These are phyloP conservation scores for Podarcis raffonei DNA, from an alignment of 2,113 vertebrate species.

Conservation along the genomic window DNA sequence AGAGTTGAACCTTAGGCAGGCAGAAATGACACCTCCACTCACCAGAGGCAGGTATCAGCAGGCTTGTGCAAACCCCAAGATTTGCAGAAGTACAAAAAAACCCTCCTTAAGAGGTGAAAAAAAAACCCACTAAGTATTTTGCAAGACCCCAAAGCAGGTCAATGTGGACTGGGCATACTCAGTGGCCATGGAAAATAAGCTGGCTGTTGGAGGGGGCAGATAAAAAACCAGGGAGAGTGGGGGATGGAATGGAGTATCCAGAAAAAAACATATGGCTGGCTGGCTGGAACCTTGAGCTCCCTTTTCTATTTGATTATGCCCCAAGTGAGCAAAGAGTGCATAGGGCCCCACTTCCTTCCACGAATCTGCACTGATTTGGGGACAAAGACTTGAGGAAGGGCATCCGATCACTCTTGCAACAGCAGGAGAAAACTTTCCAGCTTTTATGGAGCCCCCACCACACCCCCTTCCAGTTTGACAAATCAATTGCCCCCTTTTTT, in stretches of 20 bases:
- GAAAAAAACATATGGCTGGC: not conserved
- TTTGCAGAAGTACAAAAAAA: not conserved
- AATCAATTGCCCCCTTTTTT: not conserved
- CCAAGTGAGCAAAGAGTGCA: too few relatives aligned
- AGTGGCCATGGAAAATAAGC: not conserved
- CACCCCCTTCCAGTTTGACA: accelerated
- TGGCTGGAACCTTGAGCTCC: not conserved
- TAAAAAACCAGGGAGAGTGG: not conserved
- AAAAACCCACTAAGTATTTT: too few relatives aligned
- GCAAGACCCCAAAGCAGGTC: not conserved
- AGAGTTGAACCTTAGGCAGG: not conserved
- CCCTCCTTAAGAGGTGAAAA: too few relatives aligned
- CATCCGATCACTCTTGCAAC: accelerated
- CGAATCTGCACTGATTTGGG: accelerated
- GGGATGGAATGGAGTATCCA: not conserved
- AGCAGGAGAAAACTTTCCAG: not conserved
- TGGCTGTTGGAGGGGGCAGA: not conserved
- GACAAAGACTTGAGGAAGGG: not conserved
- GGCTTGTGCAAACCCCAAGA: not conserved
- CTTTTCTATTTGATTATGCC: too few relatives aligned
- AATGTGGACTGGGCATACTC: not conserved
- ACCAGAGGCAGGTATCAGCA: not conserved
- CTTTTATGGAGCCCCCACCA: not conserved
- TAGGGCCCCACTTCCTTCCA: not conserved
- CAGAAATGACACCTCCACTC: not conserved